These are phyloP conservation scores for Scaptomyza cyrtandrae DNA, from an alignment of 2,888 invertebrate species.

Conservation along the genomic window DNA sequence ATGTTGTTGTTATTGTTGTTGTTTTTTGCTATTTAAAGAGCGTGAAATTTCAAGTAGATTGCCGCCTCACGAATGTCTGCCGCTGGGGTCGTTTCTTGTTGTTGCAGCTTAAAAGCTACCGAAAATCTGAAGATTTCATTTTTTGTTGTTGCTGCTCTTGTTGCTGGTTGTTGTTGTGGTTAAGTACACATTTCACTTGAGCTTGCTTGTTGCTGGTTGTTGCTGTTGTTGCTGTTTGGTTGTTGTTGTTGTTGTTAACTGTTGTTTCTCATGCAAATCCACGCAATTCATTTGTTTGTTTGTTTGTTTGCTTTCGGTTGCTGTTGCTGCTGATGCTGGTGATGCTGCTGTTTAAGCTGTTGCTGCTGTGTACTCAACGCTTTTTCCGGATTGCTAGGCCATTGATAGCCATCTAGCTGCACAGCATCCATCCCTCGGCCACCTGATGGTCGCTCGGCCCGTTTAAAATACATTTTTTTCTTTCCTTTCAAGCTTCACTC, in stretches of 20 bases:
- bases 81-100: conserved; percentile 14
- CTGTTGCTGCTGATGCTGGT: conserved; percentile 14
- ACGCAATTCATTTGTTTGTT: conserved; percentile 54
- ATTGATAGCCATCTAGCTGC: conserved; percentile 59
- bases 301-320: conserved; percentile 47
- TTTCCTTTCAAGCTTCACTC: conserved; percentile 25
- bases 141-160: conserved; percentile 24
- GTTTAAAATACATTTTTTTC: conserved; percentile 10
- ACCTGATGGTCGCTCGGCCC: conserved; percentile 21
- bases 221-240: conserved; percentile 29
- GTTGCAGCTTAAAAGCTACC: conserved; percentile 56
- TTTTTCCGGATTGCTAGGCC: conserved; percentile 67
- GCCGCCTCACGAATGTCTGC: conserved; percentile 62
- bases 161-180: conserved; percentile 18
- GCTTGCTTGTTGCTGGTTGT: conserved; percentile 22
- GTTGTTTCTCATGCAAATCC: conserved; percentile 77
- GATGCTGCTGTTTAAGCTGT: background rate
- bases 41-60: conserved; percentile 76
- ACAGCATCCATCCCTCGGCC: conserved; percentile 24
- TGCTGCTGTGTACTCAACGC: conserved; percentile 52
- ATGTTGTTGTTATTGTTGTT: conserved; percentile 14
- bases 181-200: conserved; percentile 61
- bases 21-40: conserved; percentile 60
- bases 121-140: conserved; percentile 55
- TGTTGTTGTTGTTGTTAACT: conserved; percentile 59